Percentiles rank a stretch among this genome's conserved stretches.
Evolutionary conservation across 1,140 invertebrate genomes (phyloP).

Genomic region (Heliconius nattereri): DNA sequence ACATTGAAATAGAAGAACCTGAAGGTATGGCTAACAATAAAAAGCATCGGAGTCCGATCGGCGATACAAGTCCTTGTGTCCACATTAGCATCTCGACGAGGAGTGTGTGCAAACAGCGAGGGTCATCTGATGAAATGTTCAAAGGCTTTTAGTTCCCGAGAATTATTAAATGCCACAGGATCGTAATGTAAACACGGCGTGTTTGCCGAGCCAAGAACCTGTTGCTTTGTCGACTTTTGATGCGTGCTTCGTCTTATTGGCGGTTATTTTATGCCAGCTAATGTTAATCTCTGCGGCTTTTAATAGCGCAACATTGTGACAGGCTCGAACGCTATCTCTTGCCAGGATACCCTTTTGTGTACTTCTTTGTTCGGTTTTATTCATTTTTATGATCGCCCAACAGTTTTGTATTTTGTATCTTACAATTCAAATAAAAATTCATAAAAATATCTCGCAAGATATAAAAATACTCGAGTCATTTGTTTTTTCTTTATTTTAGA

Average conservation of each 20-base stretch:
- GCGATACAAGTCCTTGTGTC: slow-evolving; percentile 79
- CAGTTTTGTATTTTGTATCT: slow-evolving; percentile 5
- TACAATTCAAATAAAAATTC: slow-evolving; percentile 23
- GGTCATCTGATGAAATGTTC: slow-evolving; percentile 81
- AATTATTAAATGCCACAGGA: slow-evolving; percentile 81
- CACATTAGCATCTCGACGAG: slow-evolving; percentile 78
- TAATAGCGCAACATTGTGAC: slow-evolving; percentile 72
- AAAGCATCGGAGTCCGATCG: slow-evolving; percentile 73
- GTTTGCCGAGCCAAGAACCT: slow-evolving; percentile 76
- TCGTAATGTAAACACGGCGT: slow-evolving; percentile 78
- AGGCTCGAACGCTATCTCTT: slow-evolving; percentile 28
- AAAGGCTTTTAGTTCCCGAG: slow-evolving; percentile 81
- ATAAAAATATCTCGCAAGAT: slow-evolving; percentile 21
- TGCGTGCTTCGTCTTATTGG: slow-evolving; percentile 76
- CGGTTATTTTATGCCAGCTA: slow-evolving; percentile 76
- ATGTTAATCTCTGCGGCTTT: slow-evolving; percentile 69
- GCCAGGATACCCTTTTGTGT: slow-evolving; percentile 35
- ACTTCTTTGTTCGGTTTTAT: slow-evolving; percentile 35
- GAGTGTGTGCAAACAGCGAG: slow-evolving; percentile 79
- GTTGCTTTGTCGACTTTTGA: slow-evolving; percentile 77
- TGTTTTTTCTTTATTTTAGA: slow-evolving; percentile 9
- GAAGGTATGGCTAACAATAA: slow-evolving; percentile 67
- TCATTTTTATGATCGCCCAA: slow-evolving; percentile 24
- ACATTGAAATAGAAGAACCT: slow-evolving; percentile 67
- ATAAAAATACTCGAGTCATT: slow-evolving; percentile 17